phyloP scores from a whole-genome alignment of 2,797 vertebrate genomes.

The Falco concolor region DNA sequence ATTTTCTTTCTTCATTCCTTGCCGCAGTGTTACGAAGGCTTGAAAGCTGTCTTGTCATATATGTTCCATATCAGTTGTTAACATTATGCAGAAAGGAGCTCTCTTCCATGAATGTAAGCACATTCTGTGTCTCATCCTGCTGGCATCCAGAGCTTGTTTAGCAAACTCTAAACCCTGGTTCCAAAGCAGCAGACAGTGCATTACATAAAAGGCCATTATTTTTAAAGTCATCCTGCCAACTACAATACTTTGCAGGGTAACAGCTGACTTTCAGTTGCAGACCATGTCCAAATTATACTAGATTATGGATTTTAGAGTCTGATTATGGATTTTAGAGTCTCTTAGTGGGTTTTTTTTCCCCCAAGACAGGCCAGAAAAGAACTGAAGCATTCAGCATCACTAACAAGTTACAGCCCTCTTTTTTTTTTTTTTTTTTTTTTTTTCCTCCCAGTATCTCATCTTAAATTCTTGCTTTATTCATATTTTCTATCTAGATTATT shows the following conservation, averaged over 20 bases:
- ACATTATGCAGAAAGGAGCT: not conserved
- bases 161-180: not conserved
- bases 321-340: not conserved
- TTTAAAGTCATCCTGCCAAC: not conserved
- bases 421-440: not conserved
- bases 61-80: not conserved
- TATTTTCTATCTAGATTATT: slow-evolving; percentile 75
- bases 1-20: not conserved
- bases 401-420: not conserved
- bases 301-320: not conserved
- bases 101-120: not conserved
- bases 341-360: not conserved
- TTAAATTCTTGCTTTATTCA: not conserved
- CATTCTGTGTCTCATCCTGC: not conserved
- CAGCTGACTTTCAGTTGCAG: not conserved
- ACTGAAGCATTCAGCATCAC: not conserved
- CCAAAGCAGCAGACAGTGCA: not conserved
- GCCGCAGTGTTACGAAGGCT: not conserved
- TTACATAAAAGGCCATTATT: not conserved
- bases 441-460: not conserved
- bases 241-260: not conserved
- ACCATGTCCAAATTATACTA: not conserved
- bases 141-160: not conserved
- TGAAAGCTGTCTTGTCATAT: not conserved
- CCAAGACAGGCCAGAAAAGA: not conserved